Percentiles rank a stretch among this genome's conserved stretches.
Conservation (phyloP, 2,113 vertebrate genomes). For the Pleuronectes platessa region DNA sequence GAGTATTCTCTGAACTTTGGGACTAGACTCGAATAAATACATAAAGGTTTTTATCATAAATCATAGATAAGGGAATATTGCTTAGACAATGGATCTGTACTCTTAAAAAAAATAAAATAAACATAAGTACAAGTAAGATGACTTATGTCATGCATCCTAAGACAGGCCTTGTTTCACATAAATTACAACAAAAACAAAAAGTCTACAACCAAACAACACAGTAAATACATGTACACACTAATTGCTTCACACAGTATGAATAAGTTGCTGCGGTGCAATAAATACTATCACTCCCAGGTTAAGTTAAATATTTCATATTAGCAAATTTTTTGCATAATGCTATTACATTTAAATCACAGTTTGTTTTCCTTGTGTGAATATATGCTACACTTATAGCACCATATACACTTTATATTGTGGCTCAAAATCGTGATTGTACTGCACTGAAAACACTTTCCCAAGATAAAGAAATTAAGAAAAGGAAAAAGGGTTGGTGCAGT, state of each 20-base stretch:
- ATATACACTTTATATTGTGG: slow-evolving; percentile 8
- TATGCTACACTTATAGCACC: not conserved
- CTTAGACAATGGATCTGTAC: not conserved
- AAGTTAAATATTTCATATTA: not conserved
- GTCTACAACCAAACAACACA: not conserved
- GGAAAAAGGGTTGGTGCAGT: slow-evolving; percentile 12
- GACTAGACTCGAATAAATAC: not conserved
- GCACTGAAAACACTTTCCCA: not conserved
- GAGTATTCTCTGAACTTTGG: not conserved
- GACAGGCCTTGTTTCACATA: too few relatives aligned
- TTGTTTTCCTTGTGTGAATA: not conserved
- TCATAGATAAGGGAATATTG: not conserved
- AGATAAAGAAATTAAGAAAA: slow-evolving; percentile 7
- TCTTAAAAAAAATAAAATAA: too few relatives aligned
- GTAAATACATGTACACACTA: not conserved
- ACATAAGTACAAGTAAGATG: too few relatives aligned
- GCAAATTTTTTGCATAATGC: not conserved
- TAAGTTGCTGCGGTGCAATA: too few relatives aligned
- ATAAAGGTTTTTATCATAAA: not conserved
- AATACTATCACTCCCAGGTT: too few relatives aligned
- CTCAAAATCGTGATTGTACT: slow-evolving; percentile 18
- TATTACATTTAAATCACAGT: not conserved
- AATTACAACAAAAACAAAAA: not conserved
- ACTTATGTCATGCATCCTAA: too few relatives aligned
- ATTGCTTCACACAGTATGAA: not conserved